A percentile compares a stretch with the other conserved stretches of the same genome.
These are phyloP conservation scores for Sympetrum striolatum DNA, from an alignment of 2,888 invertebrate genomes.

Conservation along the genomic window DNA sequence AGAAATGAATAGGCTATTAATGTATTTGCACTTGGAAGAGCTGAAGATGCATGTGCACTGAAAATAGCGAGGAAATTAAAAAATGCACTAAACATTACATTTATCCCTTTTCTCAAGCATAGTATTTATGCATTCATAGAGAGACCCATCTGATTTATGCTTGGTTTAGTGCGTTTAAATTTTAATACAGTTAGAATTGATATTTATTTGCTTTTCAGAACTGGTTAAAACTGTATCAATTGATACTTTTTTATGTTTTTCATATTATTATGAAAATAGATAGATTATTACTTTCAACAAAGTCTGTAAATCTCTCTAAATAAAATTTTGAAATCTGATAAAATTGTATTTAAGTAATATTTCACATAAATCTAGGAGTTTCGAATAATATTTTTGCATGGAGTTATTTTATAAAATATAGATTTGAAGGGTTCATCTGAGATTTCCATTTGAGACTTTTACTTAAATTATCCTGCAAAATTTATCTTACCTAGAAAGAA, in stretches of 20 bases:
- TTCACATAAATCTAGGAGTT: too few species aligned
- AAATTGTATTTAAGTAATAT: too few species aligned
- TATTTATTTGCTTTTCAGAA: background rate
- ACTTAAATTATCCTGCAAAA: background rate
- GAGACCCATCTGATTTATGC: background rate
- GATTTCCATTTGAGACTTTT: too few species aligned
- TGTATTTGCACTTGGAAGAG: background rate
- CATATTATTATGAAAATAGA: background rate
- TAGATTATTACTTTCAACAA: background rate
- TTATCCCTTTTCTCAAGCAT: background rate
- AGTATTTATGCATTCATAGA: background rate
- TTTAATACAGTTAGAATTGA: background rate
- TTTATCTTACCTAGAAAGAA: background rate
- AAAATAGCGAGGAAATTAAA: background rate
- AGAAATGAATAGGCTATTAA: background rate
- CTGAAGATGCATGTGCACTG: background rate
- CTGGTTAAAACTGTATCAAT: too few species aligned
- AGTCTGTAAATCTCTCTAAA: background rate
- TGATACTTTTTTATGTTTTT: too few species aligned
- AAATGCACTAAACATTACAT: background rate
- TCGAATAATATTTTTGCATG: too few species aligned
- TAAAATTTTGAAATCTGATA: too few species aligned
- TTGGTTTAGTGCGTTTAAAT: background rate
- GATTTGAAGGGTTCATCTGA: too few species aligned
- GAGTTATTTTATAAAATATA: too few species aligned